phyloP scores from a whole-genome alignment of 2,888 invertebrate genomes.

The Agrochola circellaris region DNA sequence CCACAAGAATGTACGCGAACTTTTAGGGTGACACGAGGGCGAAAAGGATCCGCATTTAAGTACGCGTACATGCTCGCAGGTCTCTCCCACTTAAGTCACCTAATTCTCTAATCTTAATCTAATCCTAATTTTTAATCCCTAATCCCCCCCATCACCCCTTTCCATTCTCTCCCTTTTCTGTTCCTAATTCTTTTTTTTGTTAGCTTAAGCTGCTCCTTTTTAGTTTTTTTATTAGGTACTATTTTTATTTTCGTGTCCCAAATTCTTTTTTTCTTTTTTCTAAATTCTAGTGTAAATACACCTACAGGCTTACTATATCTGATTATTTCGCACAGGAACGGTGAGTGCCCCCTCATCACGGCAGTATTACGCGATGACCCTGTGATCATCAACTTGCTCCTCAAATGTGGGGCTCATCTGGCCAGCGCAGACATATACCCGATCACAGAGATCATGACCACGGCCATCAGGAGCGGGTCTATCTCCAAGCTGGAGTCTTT shows the following conservation, averaged over 20 bases:
- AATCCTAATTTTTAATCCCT: too few relatives aligned
- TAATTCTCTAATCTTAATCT: too few relatives aligned
- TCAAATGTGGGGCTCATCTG: slow-evolving; percentile 94
- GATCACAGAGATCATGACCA: slow-evolving; percentile 93
- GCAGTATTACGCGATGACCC: slow-evolving; percentile 92
- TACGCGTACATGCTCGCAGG: background rate
- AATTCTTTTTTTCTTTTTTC: too few relatives aligned
- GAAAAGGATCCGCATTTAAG: background rate
- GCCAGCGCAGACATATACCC: slow-evolving; percentile 89
- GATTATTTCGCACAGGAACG: slow-evolving; percentile 73
- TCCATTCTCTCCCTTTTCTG: too few relatives aligned
- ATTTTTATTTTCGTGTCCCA: too few relatives aligned
- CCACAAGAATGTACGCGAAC: background rate
- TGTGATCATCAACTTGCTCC: slow-evolving; percentile 92
- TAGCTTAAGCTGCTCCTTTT: too few relatives aligned
- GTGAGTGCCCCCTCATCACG: slow-evolving; percentile 93
- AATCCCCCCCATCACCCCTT: too few relatives aligned
- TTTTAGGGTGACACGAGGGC: background rate
- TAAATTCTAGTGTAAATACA: background rate
- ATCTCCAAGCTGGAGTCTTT: slow-evolving; percentile 91
- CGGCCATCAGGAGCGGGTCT: slow-evolving; percentile 92
- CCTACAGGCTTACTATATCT: background rate
- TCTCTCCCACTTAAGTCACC: background rate
- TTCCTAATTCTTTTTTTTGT: too few relatives aligned
- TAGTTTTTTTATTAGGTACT: too few relatives aligned